Percentiles rank a stretch among this genome's conserved stretches.
Evolutionary conservation across 2,113 vertebrate species (phyloP).

Genomic region (Cottus gobio): DNA sequence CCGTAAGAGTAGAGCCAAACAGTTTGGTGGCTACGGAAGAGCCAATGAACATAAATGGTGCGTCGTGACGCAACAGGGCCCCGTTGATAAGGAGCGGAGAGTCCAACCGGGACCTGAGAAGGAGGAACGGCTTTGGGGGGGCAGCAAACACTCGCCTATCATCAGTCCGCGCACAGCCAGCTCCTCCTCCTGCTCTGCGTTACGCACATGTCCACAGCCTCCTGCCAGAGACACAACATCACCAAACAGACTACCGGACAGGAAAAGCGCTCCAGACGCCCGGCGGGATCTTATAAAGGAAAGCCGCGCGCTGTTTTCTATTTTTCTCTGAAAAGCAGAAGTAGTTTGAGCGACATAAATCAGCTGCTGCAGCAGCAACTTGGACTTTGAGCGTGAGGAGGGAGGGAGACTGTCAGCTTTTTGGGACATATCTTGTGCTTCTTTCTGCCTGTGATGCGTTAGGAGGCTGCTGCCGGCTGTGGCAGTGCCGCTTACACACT

Average conservation of each 20-base stretch:
- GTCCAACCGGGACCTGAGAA: constrained; percentile 86
- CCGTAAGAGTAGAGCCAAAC: constrained; percentile 72
- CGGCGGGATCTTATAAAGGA: constrained; percentile 62
- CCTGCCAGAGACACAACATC: constrained; percentile 66
- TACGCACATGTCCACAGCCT: constrained; percentile 79
- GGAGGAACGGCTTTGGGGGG: constrained; percentile 84
- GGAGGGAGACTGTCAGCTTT: constrained; percentile 41
- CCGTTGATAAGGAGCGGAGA: constrained; percentile 96
- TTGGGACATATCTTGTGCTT: constrained; percentile 39
- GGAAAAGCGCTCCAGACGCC: constrained; percentile 60
- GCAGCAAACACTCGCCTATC: constrained; percentile 83
- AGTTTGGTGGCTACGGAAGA: constrained; percentile 78
- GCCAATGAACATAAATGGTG: constrained; percentile 89
- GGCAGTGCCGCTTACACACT: constrained; percentile 17
- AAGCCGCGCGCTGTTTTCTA: constrained; percentile 16
- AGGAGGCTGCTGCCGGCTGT: constrained; percentile 32
- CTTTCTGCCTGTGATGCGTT: constrained; percentile 50
- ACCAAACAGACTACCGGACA: constrained; percentile 53
- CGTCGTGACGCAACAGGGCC: constrained; percentile 91
- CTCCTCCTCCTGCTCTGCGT: constrained; percentile 82
- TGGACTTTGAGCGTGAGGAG: constrained; percentile 68
- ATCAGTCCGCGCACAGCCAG: constrained; percentile 83
- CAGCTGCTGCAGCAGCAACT: constrained; percentile 54
- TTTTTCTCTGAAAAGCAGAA: constrained; percentile 38
- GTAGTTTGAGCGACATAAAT: constrained; percentile 46